Conservation (phyloP, 2,113 vertebrate species). For the Pheucticus melanocephalus region DNA sequence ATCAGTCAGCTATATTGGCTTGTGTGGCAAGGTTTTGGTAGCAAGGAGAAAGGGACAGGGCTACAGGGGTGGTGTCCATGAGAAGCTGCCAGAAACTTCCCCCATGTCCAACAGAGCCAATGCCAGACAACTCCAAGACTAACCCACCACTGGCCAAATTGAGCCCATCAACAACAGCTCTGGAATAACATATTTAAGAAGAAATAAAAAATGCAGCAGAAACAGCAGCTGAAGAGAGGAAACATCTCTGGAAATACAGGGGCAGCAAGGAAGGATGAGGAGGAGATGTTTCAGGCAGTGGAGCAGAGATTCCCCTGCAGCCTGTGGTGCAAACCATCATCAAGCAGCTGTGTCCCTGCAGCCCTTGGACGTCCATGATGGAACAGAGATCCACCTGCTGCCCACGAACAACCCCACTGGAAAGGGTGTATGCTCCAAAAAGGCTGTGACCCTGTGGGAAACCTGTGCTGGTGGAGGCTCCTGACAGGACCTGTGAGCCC, state of each 20-base stretch:
- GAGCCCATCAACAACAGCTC: not conserved
- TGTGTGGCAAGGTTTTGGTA: not conserved
- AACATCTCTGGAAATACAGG: not conserved
- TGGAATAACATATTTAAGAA: not conserved
- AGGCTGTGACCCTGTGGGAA: not conserved
- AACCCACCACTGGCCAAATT: not conserved
- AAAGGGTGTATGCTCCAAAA: not conserved
- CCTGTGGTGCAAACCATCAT: not conserved
- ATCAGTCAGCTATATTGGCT: not conserved
- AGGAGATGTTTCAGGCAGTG: not conserved
- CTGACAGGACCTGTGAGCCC: not conserved
- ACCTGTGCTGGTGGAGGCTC: not conserved
- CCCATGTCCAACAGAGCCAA: not conserved
- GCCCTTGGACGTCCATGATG: not conserved
- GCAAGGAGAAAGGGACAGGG: not conserved
- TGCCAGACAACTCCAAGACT: not conserved
- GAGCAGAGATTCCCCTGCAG: not conserved
- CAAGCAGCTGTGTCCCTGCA: not conserved
- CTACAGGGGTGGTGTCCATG: not conserved
- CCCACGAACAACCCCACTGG: accelerated
- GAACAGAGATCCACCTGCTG: not conserved
- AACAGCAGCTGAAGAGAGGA: not conserved
- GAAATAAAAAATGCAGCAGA: not conserved
- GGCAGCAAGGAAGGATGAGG: accelerated
- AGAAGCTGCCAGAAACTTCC: not conserved